Base-by-base conservation (phyloP, 2,797 vertebrate genomes). In the Hydrocynus forskahlii region DNA sequence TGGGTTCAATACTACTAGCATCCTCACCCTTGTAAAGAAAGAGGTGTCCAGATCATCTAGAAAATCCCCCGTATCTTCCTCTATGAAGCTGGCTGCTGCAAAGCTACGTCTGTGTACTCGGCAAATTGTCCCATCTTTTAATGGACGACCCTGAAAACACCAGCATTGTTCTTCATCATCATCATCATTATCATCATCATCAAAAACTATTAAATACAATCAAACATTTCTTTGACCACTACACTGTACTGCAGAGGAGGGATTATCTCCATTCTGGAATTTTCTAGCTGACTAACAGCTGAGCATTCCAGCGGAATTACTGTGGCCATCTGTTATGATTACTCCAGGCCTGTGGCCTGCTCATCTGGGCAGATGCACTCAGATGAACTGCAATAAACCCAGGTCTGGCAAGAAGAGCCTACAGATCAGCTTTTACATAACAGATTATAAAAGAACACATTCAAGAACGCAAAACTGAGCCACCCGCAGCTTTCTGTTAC, bases 21-120 rank as follows among this genome's bases (percentile, higher is more conserved):
- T 10, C 64, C 92, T 94, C 86, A 99, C 98, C 95, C 96, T 94
- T 86, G 96, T 95, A 2, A 99, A 99, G 92, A 99, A 99, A 59
- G 97, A 99, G 0, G 97, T 97, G 88, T 99, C 98, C 0, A 98
- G 88, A 75, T 99, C 97, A n/a, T 99, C 97, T 0, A 95, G 94
- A 81, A 98, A 97, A 87, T 99, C 97, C 64, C 89, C 92, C 0
- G 96, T 98, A 89, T 99, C 98, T 2, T 99, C 97, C 79, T 99
- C 97, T 81, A 96, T 87, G 91, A 97, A 96, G 84, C 97, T 97
- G 35, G 96, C 95, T 0, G 96, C 96, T 35, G 97, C 95, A 87
- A 99, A 99, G 89, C 97, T 99, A 76, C 96, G 94, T 35, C 95
- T 94, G 83, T 93, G 95, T 25, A 90, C 84, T 38, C 92, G 93